Conservation (phyloP, 2,888 invertebrate species). For the Vannuccia rotundouncinata region DNA sequence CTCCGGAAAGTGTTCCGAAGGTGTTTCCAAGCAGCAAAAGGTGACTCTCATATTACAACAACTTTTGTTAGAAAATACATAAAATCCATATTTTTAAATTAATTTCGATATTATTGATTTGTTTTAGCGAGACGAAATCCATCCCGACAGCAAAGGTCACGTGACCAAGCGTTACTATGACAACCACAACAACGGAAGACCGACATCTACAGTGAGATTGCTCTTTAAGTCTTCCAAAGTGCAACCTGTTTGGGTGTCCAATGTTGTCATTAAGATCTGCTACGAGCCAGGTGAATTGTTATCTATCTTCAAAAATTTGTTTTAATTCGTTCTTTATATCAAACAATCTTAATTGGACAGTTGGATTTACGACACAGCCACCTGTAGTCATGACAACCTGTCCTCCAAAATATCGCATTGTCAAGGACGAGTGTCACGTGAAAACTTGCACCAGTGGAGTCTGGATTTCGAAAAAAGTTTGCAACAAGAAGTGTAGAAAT, state of each 20-base stretch:
- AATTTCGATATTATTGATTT: not conserved
- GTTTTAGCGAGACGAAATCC: not conserved
- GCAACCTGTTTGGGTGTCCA: not conserved
- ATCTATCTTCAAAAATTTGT: not conserved
- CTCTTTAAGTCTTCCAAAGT: not conserved
- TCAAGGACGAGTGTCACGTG: not conserved
- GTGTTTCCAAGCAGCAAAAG: not conserved
- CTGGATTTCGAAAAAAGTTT: constrained; percentile 8
- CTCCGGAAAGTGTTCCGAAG: not conserved
- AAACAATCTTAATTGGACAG: too few species aligned
- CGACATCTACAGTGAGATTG: not conserved
- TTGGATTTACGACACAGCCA: not conserved
- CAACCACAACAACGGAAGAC: not conserved
- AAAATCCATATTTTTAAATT: not conserved
- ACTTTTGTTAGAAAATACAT: not conserved
- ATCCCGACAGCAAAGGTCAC: not conserved
- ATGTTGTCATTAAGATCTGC: not conserved
- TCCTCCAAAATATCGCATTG: not conserved
- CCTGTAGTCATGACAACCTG: not conserved
- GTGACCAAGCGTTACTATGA: not conserved
- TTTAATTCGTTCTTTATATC: not conserved
- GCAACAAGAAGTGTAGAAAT: not conserved
- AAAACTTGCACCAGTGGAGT: not conserved
- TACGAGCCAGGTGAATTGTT: constrained; percentile 1
- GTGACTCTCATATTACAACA: not conserved